These are phyloP conservation scores for Agelas oroides DNA, from an alignment of 37 sponge, comb jelly and placozoan genomes.

Conservation along the genomic window DNA sequence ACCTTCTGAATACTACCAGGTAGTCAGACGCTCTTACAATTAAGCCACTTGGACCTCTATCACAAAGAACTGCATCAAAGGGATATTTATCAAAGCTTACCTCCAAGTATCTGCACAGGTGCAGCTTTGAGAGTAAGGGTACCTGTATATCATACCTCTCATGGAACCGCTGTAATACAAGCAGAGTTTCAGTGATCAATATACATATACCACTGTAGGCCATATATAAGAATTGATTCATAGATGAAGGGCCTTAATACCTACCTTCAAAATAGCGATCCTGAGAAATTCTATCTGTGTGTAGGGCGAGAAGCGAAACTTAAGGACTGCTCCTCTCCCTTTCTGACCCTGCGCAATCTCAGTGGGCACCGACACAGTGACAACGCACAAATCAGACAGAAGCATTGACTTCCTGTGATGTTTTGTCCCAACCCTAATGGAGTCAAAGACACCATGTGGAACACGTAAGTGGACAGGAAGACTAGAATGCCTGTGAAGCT, in stretches of 20 bases:
- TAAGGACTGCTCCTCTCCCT: slow-evolving; percentile 71
- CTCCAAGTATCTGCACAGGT: slow-evolving; percentile 76
- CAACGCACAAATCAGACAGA: slow-evolving; percentile 77
- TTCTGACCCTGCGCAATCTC: slow-evolving; percentile 49
- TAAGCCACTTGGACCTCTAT: too few species aligned
- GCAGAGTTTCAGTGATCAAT: too few species aligned
- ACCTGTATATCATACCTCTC: slow-evolving; percentile 62
- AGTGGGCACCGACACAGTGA: slow-evolving; percentile 62
- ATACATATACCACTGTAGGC: too few species aligned
- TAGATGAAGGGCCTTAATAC: background rate
- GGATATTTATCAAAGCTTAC: slow-evolving; percentile 22
- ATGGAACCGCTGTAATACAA: slow-evolving; percentile 67
- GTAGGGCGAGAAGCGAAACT: slow-evolving; percentile 86
- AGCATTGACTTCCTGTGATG: slow-evolving; percentile 43
- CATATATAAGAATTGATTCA: too few species aligned
- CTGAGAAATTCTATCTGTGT: slow-evolving; percentile 80
- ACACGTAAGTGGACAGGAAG: too few species aligned
- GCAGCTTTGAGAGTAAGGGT: slow-evolving; percentile 59
- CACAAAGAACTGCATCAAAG: too few species aligned
- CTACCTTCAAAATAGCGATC: slow-evolving; percentile 82
- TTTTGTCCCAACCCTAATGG: too few species aligned
- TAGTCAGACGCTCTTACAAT: too few species aligned
- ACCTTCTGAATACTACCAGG: too few species aligned
- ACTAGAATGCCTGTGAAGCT: too few species aligned
- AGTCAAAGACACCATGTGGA: too few species aligned